A percentile compares a stretch with the other conserved stretches of the same genome.
Conservation (phyloP, 1,140 invertebrate genomes). For the Semibalanus balanoides region DNA sequence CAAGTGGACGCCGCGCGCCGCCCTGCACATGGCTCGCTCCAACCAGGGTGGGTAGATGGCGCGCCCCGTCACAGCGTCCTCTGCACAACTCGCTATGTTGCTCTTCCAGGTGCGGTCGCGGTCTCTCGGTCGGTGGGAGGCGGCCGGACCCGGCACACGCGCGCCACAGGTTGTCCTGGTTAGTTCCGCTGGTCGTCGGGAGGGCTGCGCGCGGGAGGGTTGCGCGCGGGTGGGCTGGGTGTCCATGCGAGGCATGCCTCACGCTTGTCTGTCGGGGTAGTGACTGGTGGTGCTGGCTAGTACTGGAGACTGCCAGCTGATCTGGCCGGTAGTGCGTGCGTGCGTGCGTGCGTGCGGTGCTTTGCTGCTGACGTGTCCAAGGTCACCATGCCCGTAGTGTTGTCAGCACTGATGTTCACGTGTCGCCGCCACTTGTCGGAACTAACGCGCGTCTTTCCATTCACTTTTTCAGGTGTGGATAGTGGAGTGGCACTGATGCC, state of each 20-base stretch:
- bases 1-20: constrained; percentile 47
- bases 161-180: no score
- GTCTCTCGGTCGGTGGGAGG: not conserved
- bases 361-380: no score
- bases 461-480: not conserved
- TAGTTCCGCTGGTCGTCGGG: no score
- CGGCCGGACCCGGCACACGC: not conserved
- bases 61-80: not conserved
- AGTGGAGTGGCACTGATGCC: not conserved
- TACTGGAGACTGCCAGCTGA: not conserved
- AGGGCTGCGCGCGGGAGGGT: no score
- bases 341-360: no score
- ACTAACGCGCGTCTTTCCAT: not conserved
- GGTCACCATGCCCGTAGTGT: not conserved
- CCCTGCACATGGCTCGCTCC: constrained; percentile 47
- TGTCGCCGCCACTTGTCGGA: not conserved
- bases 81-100: not conserved
- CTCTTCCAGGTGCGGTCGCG: not conserved
- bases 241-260: not conserved
- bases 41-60: constrained; percentile 37
- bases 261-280: not conserved
- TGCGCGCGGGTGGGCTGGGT: no score
- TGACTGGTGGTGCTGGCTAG: not conserved
- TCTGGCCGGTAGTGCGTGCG: no score
- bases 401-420: not conserved